Evolutionary conservation across 2,113 vertebrate species (phyloP).

Genomic region (Gallinago paraguaiae): DNA sequence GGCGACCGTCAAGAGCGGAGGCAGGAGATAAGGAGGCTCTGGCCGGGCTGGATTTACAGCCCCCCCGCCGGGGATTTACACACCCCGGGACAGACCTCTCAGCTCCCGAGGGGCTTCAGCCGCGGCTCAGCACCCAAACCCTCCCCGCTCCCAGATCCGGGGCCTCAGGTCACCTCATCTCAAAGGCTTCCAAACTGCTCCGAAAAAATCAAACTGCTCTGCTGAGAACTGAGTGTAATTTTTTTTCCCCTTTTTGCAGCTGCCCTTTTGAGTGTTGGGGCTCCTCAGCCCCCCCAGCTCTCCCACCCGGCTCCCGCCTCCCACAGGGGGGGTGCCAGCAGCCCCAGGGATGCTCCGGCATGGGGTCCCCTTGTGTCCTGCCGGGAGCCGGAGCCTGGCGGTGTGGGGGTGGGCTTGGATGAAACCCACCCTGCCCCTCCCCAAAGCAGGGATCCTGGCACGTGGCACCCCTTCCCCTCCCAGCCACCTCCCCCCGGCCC

Average conservation of each 20-base stretch:
- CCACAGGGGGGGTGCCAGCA: neutral
- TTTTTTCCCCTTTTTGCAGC: neutral
- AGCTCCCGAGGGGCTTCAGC: neutral
- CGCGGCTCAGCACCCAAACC: neutral
- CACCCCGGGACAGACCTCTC: neutral
- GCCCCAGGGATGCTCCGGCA: fast-evolving
- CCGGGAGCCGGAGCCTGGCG: neutral
- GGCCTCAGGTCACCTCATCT: fast-evolving
- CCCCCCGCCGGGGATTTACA: neutral
- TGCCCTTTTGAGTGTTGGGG: no score
- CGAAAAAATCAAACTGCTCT: neutral
- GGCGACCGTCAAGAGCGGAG: neutral
- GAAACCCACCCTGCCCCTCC: neutral
- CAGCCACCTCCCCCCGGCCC: neutral
- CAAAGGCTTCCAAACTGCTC: neutral
- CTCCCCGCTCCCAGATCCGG: fast-evolving
- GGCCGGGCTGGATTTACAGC: neutral
- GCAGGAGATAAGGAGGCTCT: neutral
- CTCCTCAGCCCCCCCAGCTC: neutral
- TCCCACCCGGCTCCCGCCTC: neutral
- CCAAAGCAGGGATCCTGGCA: fast-evolving
- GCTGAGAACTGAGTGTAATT: neutral
- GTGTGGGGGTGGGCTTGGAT: neutral
- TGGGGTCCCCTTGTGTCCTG: fast-evolving
- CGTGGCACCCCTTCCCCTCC: fast-evolving